phyloP scores from a whole-genome alignment of 2,888 invertebrate species.

The Corbicula japonica region DNA sequence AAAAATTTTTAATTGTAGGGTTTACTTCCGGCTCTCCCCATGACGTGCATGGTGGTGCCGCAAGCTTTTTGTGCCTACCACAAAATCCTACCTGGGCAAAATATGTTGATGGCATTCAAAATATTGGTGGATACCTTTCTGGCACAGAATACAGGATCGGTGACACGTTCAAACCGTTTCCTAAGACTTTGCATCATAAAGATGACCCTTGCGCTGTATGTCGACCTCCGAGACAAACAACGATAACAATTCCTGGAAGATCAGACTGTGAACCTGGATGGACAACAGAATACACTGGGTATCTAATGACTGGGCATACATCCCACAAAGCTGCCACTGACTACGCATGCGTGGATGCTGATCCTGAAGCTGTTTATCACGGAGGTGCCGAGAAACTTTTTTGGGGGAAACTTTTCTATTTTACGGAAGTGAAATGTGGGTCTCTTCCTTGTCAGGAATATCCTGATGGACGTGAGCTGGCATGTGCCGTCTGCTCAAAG shows the following conservation, averaged over 20 bases:
- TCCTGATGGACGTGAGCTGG: slow-evolving; percentile 32
- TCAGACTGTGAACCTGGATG: slow-evolving; percentile 30
- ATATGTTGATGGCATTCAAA: slow-evolving; percentile 23
- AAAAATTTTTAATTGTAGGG: background rate
- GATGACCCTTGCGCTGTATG: slow-evolving; percentile 43
- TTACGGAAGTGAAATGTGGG: slow-evolving; percentile 40
- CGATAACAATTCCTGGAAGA: slow-evolving; percentile 35
- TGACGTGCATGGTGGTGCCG: slow-evolving; percentile 9
- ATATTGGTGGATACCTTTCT: slow-evolving; percentile 14
- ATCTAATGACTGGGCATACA: slow-evolving; percentile 33
- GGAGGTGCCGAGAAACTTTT: slow-evolving; percentile 6
- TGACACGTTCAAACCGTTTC: background rate
- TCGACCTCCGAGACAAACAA: background rate
- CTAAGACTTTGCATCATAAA: slow-evolving; percentile 7
- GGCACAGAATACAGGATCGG: slow-evolving; percentile 19
- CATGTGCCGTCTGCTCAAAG: slow-evolving; percentile 46
- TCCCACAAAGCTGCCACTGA: slow-evolving; percentile 5
- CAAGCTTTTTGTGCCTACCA: slow-evolving; percentile 23
- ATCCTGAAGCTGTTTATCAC: slow-evolving; percentile 28
- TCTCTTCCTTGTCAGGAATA: slow-evolving; percentile 35
- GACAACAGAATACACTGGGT: slow-evolving; percentile 38
- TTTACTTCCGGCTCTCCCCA: slow-evolving; percentile 20
- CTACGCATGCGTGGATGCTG: slow-evolving; percentile 33
- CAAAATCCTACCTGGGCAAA: slow-evolving; percentile 34
- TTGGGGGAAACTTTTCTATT: slow-evolving; percentile 18